A percentile compares a stretch with the other conserved stretches of the same genome.
Evolutionary conservation across 2,797 vertebrate genomes (phyloP).

Genomic region (Leptatherina wallacei): DNA sequence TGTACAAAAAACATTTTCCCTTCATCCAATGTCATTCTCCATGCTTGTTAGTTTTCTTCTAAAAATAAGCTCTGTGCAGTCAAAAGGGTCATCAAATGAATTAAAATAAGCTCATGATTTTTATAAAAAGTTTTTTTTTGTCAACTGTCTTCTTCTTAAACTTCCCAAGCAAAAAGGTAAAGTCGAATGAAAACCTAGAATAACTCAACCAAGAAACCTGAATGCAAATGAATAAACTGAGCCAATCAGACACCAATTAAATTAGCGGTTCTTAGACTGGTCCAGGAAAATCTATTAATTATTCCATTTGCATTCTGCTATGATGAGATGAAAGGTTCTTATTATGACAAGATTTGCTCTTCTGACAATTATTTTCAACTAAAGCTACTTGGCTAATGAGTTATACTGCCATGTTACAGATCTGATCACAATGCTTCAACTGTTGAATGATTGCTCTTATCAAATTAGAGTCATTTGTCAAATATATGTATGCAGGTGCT

Average conservation of each 20-base stretch:
- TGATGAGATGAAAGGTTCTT: constrained; percentile 14
- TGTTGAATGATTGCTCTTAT: constrained; percentile 13
- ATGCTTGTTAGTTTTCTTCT: constrained; percentile 73
- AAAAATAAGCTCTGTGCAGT: constrained; percentile 79
- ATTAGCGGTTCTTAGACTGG: constrained; percentile 44
- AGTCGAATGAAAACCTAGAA: constrained; percentile 33
- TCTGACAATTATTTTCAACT: constrained; percentile 22
- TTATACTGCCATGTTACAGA: constrained; percentile 16
- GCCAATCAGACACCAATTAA: constrained; percentile 50
- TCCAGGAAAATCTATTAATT: constrained; percentile 6
- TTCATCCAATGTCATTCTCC: constrained; percentile 67
- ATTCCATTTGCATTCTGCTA: constrained; percentile 18
- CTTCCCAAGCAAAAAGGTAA: constrained; percentile 33
- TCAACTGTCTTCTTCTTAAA: constrained; percentile 46
- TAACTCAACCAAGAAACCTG: constrained; percentile 27
- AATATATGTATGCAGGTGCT: constrained; percentile 22
- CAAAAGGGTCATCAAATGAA: constrained; percentile 69
- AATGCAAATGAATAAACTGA: constrained; percentile 39
- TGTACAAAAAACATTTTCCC: constrained; percentile 71
- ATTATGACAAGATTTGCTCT: neutral
- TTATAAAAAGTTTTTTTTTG: constrained; percentile 60
- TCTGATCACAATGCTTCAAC: constrained; percentile 33
- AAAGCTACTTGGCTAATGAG: constrained; percentile 14
- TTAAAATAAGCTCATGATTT: constrained; percentile 66
- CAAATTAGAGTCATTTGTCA: constrained; percentile 24